phyloP scores from a whole-genome alignment of 2,113 vertebrate species.

The Pangasianodon hypophthalmus region DNA sequence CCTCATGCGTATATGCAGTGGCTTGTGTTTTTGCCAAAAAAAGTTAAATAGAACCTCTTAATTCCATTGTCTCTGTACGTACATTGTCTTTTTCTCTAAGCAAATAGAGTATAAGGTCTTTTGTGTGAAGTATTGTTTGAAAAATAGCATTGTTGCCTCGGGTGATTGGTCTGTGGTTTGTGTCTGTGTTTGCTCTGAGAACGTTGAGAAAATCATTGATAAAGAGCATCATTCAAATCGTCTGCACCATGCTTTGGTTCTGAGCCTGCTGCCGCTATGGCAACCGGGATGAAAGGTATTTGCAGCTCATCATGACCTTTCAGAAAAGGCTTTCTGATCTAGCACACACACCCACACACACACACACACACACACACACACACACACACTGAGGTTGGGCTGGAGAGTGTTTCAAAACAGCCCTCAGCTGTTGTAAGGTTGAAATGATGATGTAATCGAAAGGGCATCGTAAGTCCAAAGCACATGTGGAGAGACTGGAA shows the following conservation, averaged over 20 bases:
- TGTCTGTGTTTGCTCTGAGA: neutral
- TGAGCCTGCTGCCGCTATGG: conserved; percentile 35
- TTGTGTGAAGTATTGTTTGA: neutral
- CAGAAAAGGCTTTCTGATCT: conserved; percentile 37
- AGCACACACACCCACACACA: neutral
- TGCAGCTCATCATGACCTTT: conserved; percentile 47
- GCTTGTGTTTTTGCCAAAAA: neutral
- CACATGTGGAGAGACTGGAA: neutral
- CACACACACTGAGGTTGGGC: neutral
- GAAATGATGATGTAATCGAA: neutral
- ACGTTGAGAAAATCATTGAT: neutral
- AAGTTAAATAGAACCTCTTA: neutral
- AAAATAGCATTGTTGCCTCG: neutral
- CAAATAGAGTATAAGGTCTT: neutral
- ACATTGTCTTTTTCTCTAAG: too few species aligned
- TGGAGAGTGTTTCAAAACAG: conserved; percentile 1
- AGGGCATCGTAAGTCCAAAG: neutral
- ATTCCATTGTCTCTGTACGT: neutral
- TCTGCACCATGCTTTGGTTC: conserved; percentile 1
- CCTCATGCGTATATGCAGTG: neutral
- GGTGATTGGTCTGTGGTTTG: neutral
- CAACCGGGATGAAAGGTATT: conserved; percentile 48
- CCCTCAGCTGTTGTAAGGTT: neutral
- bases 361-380: conserved; percentile 7
- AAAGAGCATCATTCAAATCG: neutral